phyloP scores from a whole-genome alignment of 1,140 invertebrate genomes.

The Rhagoletis zephyria region DNA sequence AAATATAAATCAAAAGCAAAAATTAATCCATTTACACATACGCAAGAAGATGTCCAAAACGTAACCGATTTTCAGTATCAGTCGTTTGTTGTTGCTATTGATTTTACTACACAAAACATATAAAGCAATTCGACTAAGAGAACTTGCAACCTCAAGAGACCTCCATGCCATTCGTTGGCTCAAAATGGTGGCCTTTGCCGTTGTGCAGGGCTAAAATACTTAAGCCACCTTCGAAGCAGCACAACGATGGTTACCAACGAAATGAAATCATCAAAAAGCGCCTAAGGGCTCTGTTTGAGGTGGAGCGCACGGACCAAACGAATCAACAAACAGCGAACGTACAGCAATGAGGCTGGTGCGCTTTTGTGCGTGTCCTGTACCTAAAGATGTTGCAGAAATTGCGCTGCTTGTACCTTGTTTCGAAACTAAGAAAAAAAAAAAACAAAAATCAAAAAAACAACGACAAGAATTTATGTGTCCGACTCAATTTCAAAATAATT shows the following conservation, averaged over 20 bases:
- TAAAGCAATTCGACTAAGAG: not conserved
- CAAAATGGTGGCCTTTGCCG: not conserved
- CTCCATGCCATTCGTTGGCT: not conserved
- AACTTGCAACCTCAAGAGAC: not conserved
- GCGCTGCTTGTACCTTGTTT: not conserved
- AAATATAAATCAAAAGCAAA: no score
- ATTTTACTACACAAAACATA: not conserved
- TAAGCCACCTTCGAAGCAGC: no score
- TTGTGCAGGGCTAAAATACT: no score
- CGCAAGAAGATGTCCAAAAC: no score
- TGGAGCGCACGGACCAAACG: not conserved
- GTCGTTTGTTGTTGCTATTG: no score
- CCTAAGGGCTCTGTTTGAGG: not conserved
- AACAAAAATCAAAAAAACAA: not conserved
- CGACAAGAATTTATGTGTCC: conserved; percentile 33
- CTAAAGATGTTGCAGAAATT: conserved; percentile 18
- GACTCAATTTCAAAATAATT: conserved; percentile 51
- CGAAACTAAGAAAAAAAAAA: not conserved
- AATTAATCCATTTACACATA: no score
- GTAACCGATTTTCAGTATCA: no score
- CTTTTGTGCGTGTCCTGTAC: conserved; percentile 1
- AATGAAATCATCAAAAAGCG: conserved; percentile 47
- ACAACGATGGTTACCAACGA: conserved; percentile 22
- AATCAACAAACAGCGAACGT: not conserved
- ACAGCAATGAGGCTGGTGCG: not conserved